A percentile compares a stretch with the other conserved stretches of the same genome.
These are phyloP conservation scores for Hippocampus abdominalis DNA, from an alignment of 2,113 vertebrate genomes.

Conservation along the genomic window DNA sequence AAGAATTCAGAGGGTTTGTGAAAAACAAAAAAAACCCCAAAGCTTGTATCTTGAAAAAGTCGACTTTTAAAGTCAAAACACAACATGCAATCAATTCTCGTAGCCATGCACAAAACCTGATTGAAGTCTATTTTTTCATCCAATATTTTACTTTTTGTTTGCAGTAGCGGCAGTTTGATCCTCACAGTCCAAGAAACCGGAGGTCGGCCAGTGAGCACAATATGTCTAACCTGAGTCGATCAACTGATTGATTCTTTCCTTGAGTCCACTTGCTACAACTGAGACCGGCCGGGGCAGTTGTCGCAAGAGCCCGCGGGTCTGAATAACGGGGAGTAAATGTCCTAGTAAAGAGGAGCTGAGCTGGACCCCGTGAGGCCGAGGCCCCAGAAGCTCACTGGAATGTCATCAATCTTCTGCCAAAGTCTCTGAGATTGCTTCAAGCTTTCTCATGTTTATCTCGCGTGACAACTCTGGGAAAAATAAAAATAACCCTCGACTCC, in stretches of 20 bases:
- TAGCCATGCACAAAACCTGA: no score
- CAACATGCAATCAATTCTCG: no score
- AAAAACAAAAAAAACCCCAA: no score
- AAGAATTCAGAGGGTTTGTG: no score
- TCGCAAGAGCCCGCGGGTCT: background rate
- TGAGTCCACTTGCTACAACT: background rate
- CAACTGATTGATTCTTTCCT: background rate
- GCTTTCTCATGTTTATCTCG: slow-evolving; percentile 50
- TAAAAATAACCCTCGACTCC: slow-evolving; percentile 10
- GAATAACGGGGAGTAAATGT: background rate
- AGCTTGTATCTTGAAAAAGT: no score
- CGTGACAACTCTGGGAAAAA: slow-evolving; percentile 49
- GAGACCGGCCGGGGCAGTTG: background rate
- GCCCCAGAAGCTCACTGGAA: slow-evolving; percentile 47
- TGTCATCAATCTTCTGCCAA: slow-evolving; percentile 45
- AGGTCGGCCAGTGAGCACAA: background rate
- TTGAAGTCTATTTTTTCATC: no score
- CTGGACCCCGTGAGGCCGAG: slow-evolving; percentile 30
- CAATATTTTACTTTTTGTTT: no score
- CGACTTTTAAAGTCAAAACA: no score
- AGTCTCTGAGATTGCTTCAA: slow-evolving; percentile 35
- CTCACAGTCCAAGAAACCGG: background rate
- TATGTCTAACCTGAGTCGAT: background rate
- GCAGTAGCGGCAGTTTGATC: no score
- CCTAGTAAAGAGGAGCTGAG: slow-evolving; percentile 12